These are phyloP conservation scores for Hydractinia symbiolongicarpus DNA, from an alignment of 30 jellyfish, hydroid and myxozoan genomes.

Conservation along the genomic window DNA sequence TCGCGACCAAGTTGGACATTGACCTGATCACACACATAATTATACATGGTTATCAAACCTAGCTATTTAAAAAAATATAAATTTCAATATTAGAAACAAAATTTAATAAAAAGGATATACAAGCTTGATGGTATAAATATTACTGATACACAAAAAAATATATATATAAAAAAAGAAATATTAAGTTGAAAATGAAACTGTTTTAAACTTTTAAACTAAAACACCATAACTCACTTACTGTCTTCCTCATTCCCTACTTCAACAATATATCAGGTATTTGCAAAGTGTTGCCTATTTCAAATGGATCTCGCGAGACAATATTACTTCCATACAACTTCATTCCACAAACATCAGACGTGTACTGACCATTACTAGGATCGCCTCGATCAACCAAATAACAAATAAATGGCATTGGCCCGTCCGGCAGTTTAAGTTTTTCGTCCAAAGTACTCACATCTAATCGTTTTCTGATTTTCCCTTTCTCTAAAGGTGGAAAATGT, in stretches of 20 bases:
- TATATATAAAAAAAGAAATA: no score
- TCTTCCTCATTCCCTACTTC: conserved; percentile 1
- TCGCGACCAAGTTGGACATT: no score
- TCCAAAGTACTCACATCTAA: not conserved
- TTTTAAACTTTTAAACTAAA: no score
- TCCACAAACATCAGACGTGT: conserved; percentile 41
- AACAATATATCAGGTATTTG: conserved; percentile 29
- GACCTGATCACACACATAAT: no score
- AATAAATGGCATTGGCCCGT: conserved; percentile 35
- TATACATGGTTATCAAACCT: no score
- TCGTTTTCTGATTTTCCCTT: conserved; percentile 28
- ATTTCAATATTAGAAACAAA: no score
- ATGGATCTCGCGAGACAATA: conserved; percentile 44
- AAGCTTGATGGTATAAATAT: no score
- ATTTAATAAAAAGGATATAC: no score
- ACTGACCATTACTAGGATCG: conserved; percentile 33
- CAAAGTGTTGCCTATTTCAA: conserved; percentile 20
- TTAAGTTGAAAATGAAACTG: no score
- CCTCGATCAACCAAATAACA: conserved; percentile 45
- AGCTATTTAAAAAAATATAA: no score
- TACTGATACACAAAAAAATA: no score
- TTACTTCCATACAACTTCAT: conserved; percentile 39
- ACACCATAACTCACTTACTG: no score
- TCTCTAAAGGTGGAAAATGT: conserved; percentile 38
- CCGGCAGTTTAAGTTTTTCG: not conserved